These are phyloP conservation scores for Dysmachus trigonus DNA, from an alignment of 2,888 invertebrate species.

Conservation along the genomic window DNA sequence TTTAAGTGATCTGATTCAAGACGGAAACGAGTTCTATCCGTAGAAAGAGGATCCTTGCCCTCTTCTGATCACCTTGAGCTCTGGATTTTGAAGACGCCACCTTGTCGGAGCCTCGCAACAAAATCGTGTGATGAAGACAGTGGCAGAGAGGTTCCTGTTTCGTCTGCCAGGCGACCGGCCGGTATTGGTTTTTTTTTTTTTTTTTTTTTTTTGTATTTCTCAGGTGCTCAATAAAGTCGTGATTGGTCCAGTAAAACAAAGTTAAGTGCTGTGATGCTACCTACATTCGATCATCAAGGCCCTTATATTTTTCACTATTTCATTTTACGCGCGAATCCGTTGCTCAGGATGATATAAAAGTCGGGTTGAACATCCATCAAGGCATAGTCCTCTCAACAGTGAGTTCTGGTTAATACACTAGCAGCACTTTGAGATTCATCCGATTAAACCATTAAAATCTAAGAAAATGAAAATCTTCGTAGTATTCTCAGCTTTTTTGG, in stretches of 20 bases:
- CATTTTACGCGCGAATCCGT: neutral
- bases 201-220: too few species aligned
- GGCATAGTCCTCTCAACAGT: conserved; percentile 52
- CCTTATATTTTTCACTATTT: neutral
- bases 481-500: conserved; percentile 54
- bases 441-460: neutral
- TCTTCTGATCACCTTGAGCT: neutral
- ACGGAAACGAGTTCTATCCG: neutral
- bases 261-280: neutral
- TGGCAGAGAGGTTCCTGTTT: neutral
- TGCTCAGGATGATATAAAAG: conserved; percentile 21
- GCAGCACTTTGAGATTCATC: conserved; percentile 53
- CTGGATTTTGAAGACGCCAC: neutral
- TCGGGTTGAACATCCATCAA: neutral
- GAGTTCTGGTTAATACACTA: conserved; percentile 57
- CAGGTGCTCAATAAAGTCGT: neutral
- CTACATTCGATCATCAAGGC: neutral
- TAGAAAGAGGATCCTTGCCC: conserved; percentile 3
- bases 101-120: neutral
- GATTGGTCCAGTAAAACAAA: neutral
- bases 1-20: conserved; percentile 16
- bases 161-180: neutral
- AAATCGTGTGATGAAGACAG: neutral
- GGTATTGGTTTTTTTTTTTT: neutral
- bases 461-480: conserved; percentile 58